Percentiles rank a stretch among this genome's conserved stretches.
These are phyloP conservation scores for Hylaeus volcanicus DNA, from an alignment of 1,140 invertebrate species.

Conservation along the genomic window DNA sequence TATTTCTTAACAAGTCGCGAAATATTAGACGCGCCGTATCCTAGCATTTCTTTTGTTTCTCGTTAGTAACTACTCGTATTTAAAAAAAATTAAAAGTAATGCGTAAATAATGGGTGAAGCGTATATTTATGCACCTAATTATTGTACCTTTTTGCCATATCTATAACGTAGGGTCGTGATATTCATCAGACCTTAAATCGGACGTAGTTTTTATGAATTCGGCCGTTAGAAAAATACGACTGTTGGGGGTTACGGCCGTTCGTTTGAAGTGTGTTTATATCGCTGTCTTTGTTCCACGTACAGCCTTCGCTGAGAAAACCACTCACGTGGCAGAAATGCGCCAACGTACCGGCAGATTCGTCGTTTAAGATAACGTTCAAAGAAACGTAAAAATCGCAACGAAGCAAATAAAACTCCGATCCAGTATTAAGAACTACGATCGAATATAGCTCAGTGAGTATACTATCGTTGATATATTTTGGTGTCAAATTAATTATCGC, in stretches of 20 bases:
- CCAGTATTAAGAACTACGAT: neutral
- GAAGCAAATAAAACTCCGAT: too few species aligned
- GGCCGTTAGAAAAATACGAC: neutral
- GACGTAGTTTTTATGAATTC: neutral
- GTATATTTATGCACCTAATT: neutral
- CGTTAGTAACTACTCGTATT: neutral
- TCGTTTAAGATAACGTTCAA: too few species aligned
- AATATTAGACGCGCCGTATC: too few species aligned
- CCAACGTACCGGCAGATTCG: too few species aligned
- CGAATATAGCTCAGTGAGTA: neutral
- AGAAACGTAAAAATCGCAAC: neutral
- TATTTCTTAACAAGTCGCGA: too few species aligned
- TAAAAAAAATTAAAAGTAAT: neutral
- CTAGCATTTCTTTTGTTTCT: too few species aligned
- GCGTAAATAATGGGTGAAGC: neutral
- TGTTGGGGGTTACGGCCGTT: neutral
- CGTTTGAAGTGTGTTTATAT: constrained; percentile 19
- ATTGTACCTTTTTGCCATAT: constrained; percentile 41
- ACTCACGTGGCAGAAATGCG: neutral
- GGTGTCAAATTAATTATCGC: neutral
- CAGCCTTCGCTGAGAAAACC: neutral
- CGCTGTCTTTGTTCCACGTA: neutral
- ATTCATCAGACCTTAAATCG: neutral
- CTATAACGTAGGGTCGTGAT: neutral
- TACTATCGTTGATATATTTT: neutral